phyloP scores from a whole-genome alignment of 2,888 invertebrate species.

The Eretmocerus hayati region DNA sequence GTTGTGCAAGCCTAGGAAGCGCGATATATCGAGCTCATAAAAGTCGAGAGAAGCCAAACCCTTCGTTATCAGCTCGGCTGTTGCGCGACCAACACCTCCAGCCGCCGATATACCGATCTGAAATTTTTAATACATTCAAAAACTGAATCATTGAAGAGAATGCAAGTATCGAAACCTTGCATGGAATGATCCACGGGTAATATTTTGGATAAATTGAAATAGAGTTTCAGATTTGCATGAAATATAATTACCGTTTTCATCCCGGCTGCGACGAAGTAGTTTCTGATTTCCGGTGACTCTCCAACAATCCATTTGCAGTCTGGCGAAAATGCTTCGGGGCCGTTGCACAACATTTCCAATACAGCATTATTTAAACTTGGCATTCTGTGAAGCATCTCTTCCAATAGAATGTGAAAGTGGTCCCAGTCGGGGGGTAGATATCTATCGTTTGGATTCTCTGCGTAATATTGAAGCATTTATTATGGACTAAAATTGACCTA shows the following conservation, averaged over 20 bases:
- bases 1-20: slow-evolving; percentile 89
- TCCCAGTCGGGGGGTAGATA: slow-evolving; percentile 87
- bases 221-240: slow-evolving; percentile 2
- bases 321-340: slow-evolving; percentile 92
- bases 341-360: slow-evolving; percentile 76
- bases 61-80: slow-evolving; percentile 80
- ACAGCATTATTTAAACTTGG: slow-evolving; percentile 69
- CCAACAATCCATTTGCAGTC: slow-evolving; percentile 96
- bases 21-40: slow-evolving; percentile 81
- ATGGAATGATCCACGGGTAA: no score
- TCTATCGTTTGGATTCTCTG: slow-evolving; percentile 19
- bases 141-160: no score
- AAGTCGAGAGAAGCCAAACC: slow-evolving; percentile 76
- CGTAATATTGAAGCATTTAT: slow-evolving; percentile 6
- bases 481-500: neutral
- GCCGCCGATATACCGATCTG: slow-evolving; percentile 86
- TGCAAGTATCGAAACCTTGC: no score
- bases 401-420: slow-evolving; percentile 84
- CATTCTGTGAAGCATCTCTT: slow-evolving; percentile 75
- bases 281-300: slow-evolving; percentile 78
- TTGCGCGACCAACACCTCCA: slow-evolving; percentile 87
- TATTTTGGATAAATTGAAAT: neutral
- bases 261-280: slow-evolving; percentile 73
- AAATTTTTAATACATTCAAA: neutral
- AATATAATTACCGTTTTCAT: slow-evolving; percentile 79